A percentile compares a stretch with the other conserved stretches of the same genome.
Conservation (phyloP, 2,113 vertebrate species). For the Lutjanus erythropterus region DNA sequence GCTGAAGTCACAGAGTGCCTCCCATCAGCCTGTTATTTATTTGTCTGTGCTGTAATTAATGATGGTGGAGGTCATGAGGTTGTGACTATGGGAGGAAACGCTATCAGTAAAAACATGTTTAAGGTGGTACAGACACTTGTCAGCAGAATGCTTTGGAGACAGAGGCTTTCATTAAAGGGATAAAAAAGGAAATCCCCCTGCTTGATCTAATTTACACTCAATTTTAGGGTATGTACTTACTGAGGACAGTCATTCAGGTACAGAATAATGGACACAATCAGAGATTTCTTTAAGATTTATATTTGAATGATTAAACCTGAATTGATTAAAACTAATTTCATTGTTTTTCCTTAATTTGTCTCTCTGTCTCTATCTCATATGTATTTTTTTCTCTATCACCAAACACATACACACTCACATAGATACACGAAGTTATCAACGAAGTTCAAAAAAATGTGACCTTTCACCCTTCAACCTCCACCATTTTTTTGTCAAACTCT, state of each 20-base stretch:
- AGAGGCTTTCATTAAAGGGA: conserved; percentile 21
- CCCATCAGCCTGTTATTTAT: conserved; percentile 62
- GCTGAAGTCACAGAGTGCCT: conserved; percentile 37
- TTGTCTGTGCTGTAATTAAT: conserved; percentile 69
- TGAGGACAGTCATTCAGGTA: neutral
- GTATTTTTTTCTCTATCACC: neutral
- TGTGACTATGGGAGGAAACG: conserved; percentile 49
- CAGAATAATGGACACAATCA: neutral
- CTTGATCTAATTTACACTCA: neutral
- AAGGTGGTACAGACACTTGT: conserved; percentile 44
- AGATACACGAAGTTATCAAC: conserved; percentile 20
- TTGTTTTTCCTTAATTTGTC: neutral
- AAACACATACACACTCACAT: neutral
- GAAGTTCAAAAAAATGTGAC: too few species aligned
- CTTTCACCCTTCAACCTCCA: conserved; percentile 50
- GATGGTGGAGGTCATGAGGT: conserved; percentile 49
- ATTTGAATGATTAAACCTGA: neutral
- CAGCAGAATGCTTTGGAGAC: conserved; percentile 4
- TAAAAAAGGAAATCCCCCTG: neutral
- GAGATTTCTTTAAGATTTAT: neutral
- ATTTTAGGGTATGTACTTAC: neutral
- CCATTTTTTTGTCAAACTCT: conserved; percentile 45
- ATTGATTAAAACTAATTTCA: neutral
- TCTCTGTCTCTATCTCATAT: neutral
- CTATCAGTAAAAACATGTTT: conserved; percentile 64